Percentiles rank a stretch among this genome's conserved stretches.
Evolutionary conservation across 1,140 invertebrate genomes (phyloP).

Genomic region (Aphaenogaster ashmeadi): DNA sequence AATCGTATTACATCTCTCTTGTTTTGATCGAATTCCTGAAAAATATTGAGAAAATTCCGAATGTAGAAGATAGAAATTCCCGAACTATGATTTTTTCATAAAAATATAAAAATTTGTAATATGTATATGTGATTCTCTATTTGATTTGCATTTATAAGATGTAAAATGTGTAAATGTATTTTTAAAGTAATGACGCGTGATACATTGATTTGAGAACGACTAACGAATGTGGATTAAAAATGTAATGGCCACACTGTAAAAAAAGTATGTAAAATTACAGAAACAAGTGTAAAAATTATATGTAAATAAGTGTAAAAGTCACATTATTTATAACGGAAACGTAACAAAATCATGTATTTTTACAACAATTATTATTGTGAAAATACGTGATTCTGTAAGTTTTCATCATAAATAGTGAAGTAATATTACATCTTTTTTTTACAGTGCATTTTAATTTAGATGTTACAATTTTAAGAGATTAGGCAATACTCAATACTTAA

Average conservation of each 20-base stretch:
- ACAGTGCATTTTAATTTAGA: not conserved
- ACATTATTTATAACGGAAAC: too few species aligned
- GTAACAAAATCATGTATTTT: too few species aligned
- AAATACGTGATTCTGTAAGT: too few species aligned
- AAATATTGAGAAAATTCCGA: constrained; percentile 3
- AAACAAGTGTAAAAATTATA: too few species aligned
- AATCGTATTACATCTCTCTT: constrained; percentile 16
- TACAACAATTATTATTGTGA: too few species aligned
- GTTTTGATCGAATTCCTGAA: not conserved
- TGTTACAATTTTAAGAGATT: not conserved
- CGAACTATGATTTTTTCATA: not conserved
- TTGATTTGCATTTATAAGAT: not conserved
- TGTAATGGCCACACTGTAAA: too few species aligned
- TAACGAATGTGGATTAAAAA: not conserved
- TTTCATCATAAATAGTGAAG: too few species aligned
- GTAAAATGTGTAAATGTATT: not conserved
- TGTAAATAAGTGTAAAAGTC: too few species aligned
- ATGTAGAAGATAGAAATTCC: not conserved
- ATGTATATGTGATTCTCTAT: not conserved
- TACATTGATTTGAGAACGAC: not conserved
- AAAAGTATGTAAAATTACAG: too few species aligned
- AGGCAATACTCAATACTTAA: not conserved
- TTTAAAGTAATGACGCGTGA: not conserved
- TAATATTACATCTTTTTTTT: too few species aligned
- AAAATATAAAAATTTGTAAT: constrained; percentile 5